Base-by-base conservation (phyloP, 53 echinoderm and acorn worm species). In the Hippasteria phrygiana region DNA sequence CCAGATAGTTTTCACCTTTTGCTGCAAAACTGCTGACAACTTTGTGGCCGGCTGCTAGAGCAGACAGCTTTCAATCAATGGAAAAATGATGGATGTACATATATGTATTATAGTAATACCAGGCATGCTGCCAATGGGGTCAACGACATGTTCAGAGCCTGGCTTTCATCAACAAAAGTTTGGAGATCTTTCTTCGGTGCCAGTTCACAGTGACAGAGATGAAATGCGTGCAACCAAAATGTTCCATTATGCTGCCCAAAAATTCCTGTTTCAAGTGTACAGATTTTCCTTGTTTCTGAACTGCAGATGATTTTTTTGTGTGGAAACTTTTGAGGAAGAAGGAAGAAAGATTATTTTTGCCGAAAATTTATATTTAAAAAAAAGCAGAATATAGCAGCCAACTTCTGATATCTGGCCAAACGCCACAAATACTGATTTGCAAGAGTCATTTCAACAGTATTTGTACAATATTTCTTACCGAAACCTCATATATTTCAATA, bases 1-100 rank as follows among this genome's bases (percentile, higher is more conserved):
- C 42, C 34, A 50, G 13, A 76, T 17, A 40, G 37, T 27, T 39
- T 38, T 39, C 11, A n/a, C 75, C 22, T 20, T 11, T 22, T 37
- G 40, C 40, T n/a, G n/a, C 55, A 26, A 81, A 81, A 43, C 81
- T 81, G 81, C 63, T 81, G 81, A 81, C 81, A 81, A 81, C 81
- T 65, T 40, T 45, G 81, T 65, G 65, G 81, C 42, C 65, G 17
- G 9, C 64, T 0, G 18, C 53, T 24, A 27, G 63, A 42, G 33
- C 10, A 11, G 43, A 5, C 42, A 32, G 65, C 65, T 81, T 81
- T 81, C 81, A 81, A 81, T 81, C 81, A 81, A 43, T 22, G 17
- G 55, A 56, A 81, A 67, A 81, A 81, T 81, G 81, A 81, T 66
- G 45, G 62, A 81, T 81, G 81, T 41, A 43, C 40, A 37, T 78